These are phyloP conservation scores for Nomada goodeniana DNA, from an alignment of 2,888 invertebrate species.

Conservation along the genomic window DNA sequence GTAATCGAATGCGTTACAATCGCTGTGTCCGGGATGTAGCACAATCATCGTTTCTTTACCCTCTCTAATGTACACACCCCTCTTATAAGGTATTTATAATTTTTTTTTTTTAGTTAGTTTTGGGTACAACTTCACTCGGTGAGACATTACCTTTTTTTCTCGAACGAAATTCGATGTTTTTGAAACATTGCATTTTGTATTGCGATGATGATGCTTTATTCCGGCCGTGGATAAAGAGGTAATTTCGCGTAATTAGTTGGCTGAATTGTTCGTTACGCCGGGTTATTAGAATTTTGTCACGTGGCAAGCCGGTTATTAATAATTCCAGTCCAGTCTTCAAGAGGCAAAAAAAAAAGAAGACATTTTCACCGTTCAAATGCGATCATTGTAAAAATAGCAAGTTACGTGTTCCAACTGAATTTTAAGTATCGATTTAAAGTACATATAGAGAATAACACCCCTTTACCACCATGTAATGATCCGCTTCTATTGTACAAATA, in stretches of 20 bases:
- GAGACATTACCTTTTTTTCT: neutral
- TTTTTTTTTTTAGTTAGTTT: constrained; percentile 11
- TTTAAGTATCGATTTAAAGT: neutral
- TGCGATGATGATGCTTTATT: constrained; percentile 53
- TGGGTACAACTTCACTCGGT: neutral
- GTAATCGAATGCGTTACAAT: constrained; percentile 62
- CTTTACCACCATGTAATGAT: neutral
- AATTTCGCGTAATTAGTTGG: constrained; percentile 58
- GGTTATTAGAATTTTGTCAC: constrained; percentile 12
- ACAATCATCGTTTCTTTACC: constrained; percentile 36
- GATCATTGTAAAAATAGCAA: constrained; percentile 3
- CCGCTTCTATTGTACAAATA: constrained; percentile 5
- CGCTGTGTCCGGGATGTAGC: constrained; percentile 55
- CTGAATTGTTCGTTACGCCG: constrained; percentile 14
- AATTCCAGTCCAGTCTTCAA: constrained; percentile 2
- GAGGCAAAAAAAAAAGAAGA: neutral
- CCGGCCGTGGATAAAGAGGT: constrained; percentile 58
- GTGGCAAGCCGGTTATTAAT: neutral
- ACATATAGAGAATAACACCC: neutral
- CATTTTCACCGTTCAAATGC: neutral
- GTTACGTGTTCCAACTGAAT: neutral
- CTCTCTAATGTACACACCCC: neutral
- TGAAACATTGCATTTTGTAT: constrained; percentile 30
- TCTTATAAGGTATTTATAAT: neutral
- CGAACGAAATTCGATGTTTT: constrained; percentile 24